Evolutionary conservation across 2,888 invertebrate genomes (phyloP).

Genomic region (Marasmarcha lunaedactyla): DNA sequence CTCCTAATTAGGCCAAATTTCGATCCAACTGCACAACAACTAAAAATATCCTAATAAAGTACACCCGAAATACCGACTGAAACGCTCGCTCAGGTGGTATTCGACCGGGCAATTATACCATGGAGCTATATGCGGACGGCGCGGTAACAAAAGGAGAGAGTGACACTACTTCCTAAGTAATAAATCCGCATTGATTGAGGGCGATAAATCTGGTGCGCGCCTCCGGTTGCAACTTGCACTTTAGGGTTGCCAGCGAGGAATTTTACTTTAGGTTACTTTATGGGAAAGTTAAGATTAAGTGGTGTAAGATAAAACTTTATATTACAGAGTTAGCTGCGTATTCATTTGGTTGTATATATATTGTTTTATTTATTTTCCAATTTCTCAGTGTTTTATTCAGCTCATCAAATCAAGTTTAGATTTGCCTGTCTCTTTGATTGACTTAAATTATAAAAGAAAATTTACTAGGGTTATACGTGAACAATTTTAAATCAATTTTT

Average conservation of each 20-base stretch:
- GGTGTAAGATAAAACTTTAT: neutral
- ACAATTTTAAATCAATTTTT: too few species aligned
- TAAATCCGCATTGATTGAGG: slow-evolving; percentile 70
- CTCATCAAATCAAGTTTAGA: too few species aligned
- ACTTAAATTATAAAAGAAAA: too few species aligned
- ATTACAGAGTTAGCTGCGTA: neutral
- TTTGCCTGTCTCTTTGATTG: too few species aligned
- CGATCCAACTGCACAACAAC: too few species aligned
- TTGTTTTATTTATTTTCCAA: neutral
- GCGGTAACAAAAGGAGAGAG: slow-evolving; percentile 46
- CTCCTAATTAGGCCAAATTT: too few species aligned
- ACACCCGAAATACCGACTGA: too few species aligned
- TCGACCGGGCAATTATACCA: slow-evolving; percentile 46
- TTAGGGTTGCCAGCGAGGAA: slow-evolving; percentile 24
- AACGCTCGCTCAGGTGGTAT: slow-evolving; percentile 23
- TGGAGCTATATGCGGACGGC: slow-evolving; percentile 40
- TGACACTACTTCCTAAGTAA: slow-evolving; percentile 57
- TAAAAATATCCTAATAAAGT: too few species aligned
- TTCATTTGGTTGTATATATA: neutral
- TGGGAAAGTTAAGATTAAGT: neutral
- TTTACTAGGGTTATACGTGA: too few species aligned
- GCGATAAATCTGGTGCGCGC: slow-evolving; percentile 59
- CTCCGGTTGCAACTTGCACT: slow-evolving; percentile 38
- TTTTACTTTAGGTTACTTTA: neutral
- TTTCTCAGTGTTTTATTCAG: too few species aligned